phyloP scores from a whole-genome alignment of 2,797 vertebrate genomes.

The Acipenser transmontanus region DNA sequence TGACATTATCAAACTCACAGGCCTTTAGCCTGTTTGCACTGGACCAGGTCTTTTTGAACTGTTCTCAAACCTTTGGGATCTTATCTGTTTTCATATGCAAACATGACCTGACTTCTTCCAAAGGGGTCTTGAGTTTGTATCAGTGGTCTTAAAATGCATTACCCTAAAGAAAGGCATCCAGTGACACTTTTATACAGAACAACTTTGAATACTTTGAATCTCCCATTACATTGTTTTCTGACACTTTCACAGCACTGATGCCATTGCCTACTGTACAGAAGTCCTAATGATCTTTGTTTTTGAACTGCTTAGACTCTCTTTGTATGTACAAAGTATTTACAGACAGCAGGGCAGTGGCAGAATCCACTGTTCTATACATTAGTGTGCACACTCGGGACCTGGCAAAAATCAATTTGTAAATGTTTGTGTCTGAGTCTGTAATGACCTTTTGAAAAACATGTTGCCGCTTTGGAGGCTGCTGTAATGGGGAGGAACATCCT shows the following conservation, averaged over 20 bases:
- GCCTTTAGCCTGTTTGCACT: not conserved
- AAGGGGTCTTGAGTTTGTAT: too few species aligned
- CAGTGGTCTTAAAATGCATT: too few species aligned
- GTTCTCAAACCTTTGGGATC: not conserved
- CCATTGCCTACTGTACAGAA: too few species aligned
- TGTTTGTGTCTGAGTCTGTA: conserved; percentile 19
- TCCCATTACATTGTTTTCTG: too few species aligned
- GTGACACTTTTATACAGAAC: too few species aligned
- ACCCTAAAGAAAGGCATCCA: too few species aligned
- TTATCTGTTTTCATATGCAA: too few species aligned
- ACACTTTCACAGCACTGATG: too few species aligned
- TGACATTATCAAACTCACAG: not conserved
- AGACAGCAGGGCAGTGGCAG: conserved; percentile 6
- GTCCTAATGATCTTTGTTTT: conserved; percentile 34
- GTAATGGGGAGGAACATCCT: not conserved
- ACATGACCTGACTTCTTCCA: too few species aligned
- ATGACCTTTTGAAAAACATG: conserved; percentile 10
- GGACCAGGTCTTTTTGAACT: not conserved
- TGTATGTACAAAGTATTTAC: conserved; percentile 22
- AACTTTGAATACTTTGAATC: too few species aligned
- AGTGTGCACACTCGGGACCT: conserved; percentile 25
- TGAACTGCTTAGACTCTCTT: conserved; percentile 36
- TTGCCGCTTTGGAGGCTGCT: not conserved
- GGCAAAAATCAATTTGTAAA: conserved; percentile 32
- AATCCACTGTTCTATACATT: conserved; percentile 32